Conservation (phyloP, 1,140 invertebrate species). For the Pseudomyrmex flavicornis region DNA sequence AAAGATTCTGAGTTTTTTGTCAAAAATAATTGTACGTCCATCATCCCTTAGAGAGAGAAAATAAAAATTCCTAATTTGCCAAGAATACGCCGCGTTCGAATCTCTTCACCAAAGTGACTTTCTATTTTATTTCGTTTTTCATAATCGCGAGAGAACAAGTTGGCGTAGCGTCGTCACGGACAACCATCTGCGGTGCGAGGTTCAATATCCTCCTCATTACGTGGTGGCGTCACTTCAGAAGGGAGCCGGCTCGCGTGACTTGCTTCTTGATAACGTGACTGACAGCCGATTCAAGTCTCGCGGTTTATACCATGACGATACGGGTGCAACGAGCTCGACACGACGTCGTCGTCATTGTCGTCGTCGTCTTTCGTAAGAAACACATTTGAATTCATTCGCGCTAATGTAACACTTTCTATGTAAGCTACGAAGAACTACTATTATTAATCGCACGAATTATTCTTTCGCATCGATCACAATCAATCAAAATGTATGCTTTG, state of each 20-base stretch:
- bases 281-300: conserved; percentile 44
- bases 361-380: not conserved
- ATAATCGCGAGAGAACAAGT: conserved; percentile 17
- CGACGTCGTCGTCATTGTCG: conserved; percentile 18
- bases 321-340: conserved; percentile 43
- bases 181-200: conserved; percentile 40
- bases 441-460: too few relatives aligned
- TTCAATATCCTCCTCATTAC: conserved; percentile 57
- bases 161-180: conserved; percentile 25
- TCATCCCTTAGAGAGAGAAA: not conserved
- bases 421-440: too few relatives aligned
- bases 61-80: conserved; percentile 17
- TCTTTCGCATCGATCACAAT: too few relatives aligned
- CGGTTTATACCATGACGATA: conserved; percentile 38
- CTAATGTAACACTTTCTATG: too few relatives aligned
- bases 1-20: conserved; percentile 20
- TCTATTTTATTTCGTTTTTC: conserved; percentile 5
- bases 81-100: not conserved
- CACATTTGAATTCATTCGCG: too few relatives aligned
- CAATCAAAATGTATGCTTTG: not conserved
- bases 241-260: conserved; percentile 49
- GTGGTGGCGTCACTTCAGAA: conserved; percentile 47
- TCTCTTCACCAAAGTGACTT: not conserved
- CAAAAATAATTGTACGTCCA: not conserved
- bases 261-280: conserved; percentile 57